Evolutionary conservation across 2,797 vertebrate genomes (phyloP), one percentile per base, ranked within the genome.

Genomic region (Hydrolagus colliei): DNA sequence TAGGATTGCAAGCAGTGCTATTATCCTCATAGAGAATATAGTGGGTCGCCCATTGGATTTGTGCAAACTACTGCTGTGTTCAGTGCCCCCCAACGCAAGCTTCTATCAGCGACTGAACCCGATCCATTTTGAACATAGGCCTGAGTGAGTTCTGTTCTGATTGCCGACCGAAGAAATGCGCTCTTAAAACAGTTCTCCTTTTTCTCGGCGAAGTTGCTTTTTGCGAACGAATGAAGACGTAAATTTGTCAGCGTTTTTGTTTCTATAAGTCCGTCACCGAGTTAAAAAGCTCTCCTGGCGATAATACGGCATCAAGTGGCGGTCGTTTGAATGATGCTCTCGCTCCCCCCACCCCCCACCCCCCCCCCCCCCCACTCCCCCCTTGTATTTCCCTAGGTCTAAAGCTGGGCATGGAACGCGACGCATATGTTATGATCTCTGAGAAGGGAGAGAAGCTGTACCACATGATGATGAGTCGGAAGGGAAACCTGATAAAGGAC

Each of bases 361-460:
- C 27, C 27, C 27, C 27, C 27, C 27, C 27, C 0, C 27, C 27
- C 27, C 27, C 27, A 0, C 27, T 27, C 27, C 27, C 71, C 72
- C 71, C 88, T 89, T 85, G 0, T 78, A 3, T 6, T 52, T 59
- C 86, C 27, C 0, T 78, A 99, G 98, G 96, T 93, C 93, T 99
- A 86, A 99, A 99, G 90, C 92, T 99, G 87, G 98, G 98, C 80
- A 99, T 99, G 98, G 98, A 99, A 90, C 93, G 98, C 10, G 98
- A 99, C 0, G 96, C 98, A 0, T 99, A 99, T 0, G 96, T 98
- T 89, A 98, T 99, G 97, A 98, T 99, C 4, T 95, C 98, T 0
- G 97, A 98, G 93, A 99, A 99, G 89, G 98, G 98, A 10, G 97
- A 99, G 91, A 99, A 99, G 89, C 95, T 99, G 16, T 99, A 99